These are phyloP conservation scores for Lucinisca nassula DNA, from an alignment of 2,888 invertebrate species.

Conservation along the genomic window DNA sequence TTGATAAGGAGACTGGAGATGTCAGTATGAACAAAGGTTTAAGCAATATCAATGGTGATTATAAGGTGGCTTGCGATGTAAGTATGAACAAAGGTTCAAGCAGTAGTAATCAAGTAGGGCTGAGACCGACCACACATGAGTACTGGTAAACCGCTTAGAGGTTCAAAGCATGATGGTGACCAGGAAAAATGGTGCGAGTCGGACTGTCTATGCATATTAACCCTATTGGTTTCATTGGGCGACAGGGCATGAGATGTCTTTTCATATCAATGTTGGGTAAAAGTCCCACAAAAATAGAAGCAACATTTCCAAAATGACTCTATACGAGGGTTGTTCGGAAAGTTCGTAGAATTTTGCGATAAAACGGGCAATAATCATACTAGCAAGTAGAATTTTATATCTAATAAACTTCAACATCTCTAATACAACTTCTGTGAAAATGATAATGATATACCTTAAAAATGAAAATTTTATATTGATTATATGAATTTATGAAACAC, in stretches of 20 bases:
- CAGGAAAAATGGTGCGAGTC: no score
- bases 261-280: no score
- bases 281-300: no score
- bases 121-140: neutral
- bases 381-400: no score
- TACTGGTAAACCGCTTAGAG: neutral
- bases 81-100: neutral
- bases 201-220: no score
- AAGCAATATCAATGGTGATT: no score
- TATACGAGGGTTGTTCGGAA: no score
- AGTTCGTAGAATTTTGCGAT: no score
- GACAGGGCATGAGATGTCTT: no score
- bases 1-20: neutral
- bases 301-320: no score
- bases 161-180: slow-evolving; percentile 18
- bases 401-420: neutral
- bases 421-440: neutral
- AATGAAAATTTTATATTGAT: neutral
- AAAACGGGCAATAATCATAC: no score
- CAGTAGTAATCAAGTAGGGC: neutral
- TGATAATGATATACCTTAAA: neutral
- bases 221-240: no score
- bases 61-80: neutral
- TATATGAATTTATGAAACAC: neutral
- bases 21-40: neutral